These are phyloP conservation scores for Phylloscopus trochiloides DNA, from an alignment of 2,113 vertebrate species.

Conservation along the genomic window DNA sequence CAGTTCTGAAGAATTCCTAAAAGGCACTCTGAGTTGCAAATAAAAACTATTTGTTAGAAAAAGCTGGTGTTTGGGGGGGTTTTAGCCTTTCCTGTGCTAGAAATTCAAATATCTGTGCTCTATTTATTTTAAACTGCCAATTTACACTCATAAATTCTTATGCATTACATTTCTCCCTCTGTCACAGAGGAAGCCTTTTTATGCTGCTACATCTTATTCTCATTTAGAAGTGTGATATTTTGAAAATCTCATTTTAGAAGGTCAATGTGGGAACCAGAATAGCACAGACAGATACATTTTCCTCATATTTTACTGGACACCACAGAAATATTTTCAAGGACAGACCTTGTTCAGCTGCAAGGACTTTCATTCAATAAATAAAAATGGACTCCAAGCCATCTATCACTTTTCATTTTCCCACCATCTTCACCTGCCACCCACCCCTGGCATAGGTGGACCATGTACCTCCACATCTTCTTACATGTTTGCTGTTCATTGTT, in stretches of 20 bases:
- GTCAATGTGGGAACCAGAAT: background rate
- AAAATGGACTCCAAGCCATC: background rate
- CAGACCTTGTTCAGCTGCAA: background rate
- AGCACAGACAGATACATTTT: background rate
- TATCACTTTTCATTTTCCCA: background rate
- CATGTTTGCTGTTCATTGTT: too few species aligned
- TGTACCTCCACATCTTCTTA: background rate
- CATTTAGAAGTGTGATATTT: background rate
- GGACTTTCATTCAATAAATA: background rate
- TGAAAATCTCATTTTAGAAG: constrained; percentile 4
- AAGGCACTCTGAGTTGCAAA: background rate
- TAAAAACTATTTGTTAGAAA: background rate
- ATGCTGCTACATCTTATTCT: background rate
- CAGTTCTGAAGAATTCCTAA: background rate
- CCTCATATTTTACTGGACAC: background rate
- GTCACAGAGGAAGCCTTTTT: background rate
- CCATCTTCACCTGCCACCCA: background rate
- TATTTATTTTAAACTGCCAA: background rate
- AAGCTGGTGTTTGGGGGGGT: background rate
- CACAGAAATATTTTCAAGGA: background rate
- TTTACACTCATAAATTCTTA: background rate
- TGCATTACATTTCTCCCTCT: background rate
- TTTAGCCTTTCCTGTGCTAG: background rate
- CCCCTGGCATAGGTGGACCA: background rate
- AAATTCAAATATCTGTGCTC: background rate